A percentile compares a stretch with the other conserved stretches of the same genome.
Evolutionary conservation across 2,888 invertebrate genomes (phyloP).

Genomic region (Podotricha telesiphe): DNA sequence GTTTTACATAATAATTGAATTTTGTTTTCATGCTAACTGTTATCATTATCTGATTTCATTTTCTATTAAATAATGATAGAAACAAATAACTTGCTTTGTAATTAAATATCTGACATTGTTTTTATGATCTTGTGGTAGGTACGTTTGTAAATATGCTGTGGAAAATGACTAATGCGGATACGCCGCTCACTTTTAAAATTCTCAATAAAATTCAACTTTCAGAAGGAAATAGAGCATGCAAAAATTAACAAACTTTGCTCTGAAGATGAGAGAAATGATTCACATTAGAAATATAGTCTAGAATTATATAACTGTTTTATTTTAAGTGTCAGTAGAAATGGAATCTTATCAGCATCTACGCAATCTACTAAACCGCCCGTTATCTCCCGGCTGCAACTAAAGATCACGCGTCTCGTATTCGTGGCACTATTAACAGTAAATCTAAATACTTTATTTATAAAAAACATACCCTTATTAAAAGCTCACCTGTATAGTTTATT

Average conservation of each 20-base stretch:
- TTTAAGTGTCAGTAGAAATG: conserved; percentile 35
- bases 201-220: conserved; percentile 62
- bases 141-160: conserved; percentile 44
- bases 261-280: conserved; percentile 19
- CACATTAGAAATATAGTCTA: conserved; percentile 18
- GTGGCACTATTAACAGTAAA: conserved; percentile 59
- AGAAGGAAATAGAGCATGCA: conserved; percentile 66
- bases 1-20: not conserved
- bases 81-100: not conserved
- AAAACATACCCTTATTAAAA: conserved; percentile 37
- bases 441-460: conserved; percentile 33
- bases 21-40: too few species aligned
- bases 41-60: not conserved
- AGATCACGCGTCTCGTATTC: conserved; percentile 61
- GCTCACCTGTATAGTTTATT: conserved; percentile 72
- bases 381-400: conserved; percentile 63
- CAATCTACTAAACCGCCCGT: conserved; percentile 78
- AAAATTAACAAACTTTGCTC: conserved; percentile 49
- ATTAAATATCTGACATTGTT: conserved; percentile 2
- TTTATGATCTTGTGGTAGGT: conserved; percentile 7
- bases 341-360: conserved; percentile 75
- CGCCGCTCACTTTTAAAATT: conserved; percentile 63
- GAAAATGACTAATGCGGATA: conserved; percentile 48
- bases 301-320: conserved; percentile 33
- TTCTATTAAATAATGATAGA: not conserved